Evolutionary conservation across 2,888 invertebrate species (phyloP), one percentile per base, ranked within the genome.

Genomic region (Apamea monoglypha): DNA sequence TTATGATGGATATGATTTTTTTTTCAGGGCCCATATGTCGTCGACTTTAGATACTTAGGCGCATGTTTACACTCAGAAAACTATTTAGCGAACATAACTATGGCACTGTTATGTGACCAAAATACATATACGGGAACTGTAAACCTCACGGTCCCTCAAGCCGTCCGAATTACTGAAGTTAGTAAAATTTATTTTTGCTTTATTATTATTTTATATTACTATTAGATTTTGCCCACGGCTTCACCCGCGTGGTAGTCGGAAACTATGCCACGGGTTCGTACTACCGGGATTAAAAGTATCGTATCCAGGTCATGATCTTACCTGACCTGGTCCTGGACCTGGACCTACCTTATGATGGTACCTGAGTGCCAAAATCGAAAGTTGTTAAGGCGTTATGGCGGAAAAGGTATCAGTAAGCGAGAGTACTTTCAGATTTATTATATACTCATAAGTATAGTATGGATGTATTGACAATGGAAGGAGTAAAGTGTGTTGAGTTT

Each of bases 151-250:
- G 25, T 86, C 12, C 4, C n/a, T 56, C 36, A 79, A 56, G 53
- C 76, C 4, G 47, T 85, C 6, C 85, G 85, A 14, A 50, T 87
- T 44, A 7, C 67, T 16, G 80, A 68, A 66, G 87, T 87, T 29
- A 8, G 87, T 85, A 69, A 18, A 50, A 40, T 40, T 18, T 68
- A 36, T 8, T 69, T 21, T 16, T 32, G 18, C n/a, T 18, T n/a
- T 44, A 47, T 29, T 21, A 21, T 21, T 68, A 47, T 29, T 47
- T 47, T 47, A 29, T 47, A 14, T 29, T 47, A 6, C 12, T 8
- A n/a, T 18, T 47, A 68, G 18, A 1, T 18, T 10, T 21, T 21
- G 29, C 10, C n/a, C 6, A 44, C 25, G 40, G 18, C 6, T 68
- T 67, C 18, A 25, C 16, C 8, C n/a, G 7, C 7, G 16, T 61